Evolutionary conservation across 2,113 vertebrate genomes (phyloP), one percentile per base, ranked within the genome.

Genomic region (Bagarius yarrelli): DNA sequence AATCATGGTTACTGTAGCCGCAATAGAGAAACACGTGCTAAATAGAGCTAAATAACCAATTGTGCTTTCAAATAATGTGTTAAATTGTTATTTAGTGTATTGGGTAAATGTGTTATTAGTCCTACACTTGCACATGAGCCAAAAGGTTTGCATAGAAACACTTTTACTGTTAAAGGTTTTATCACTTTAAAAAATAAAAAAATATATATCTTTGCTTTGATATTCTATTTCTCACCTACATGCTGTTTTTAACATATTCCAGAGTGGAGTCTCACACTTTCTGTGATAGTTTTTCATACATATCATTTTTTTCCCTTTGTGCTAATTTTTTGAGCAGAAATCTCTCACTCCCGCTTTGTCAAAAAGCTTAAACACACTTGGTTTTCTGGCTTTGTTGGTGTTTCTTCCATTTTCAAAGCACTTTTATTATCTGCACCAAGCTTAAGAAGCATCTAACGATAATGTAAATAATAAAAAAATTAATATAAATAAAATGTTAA

Each of bases 161-260:
- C 19, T 30, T 34, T 66, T 76, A 78, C 40, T 71, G 44, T 81
- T 85, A 12, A 40, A 73, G n/a, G 36, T 32, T 50, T 75, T 80
- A 82, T 85, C 88, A 86, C 85, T 80, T 84, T 50, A 36, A 55
- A 75, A 34, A 77, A 77, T 64, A 83, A 89, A 91, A 40, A 4
- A 40, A 40, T 4, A 91, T 91, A 90, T 87, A 86, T 86, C 70
- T 83, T 86, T 83, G 86, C 80, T 80, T 8, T 50, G 79, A 88
- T 87, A 84, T 86, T 83, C 86, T 81, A 47, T 84, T 87, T 36
- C 84, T 30, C 57, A 81, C 16, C 50, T 32, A 73, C 74, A 55
- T 25, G 12, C 63, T 76, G 52, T 53, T n/a, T 64, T 69, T 15
- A 36, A 76, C 34, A 77, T 52, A 40, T 32, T 80, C 55, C 16